Conservation (phyloP, 1,140 invertebrate genomes). For the Dysdera silvatica region DNA sequence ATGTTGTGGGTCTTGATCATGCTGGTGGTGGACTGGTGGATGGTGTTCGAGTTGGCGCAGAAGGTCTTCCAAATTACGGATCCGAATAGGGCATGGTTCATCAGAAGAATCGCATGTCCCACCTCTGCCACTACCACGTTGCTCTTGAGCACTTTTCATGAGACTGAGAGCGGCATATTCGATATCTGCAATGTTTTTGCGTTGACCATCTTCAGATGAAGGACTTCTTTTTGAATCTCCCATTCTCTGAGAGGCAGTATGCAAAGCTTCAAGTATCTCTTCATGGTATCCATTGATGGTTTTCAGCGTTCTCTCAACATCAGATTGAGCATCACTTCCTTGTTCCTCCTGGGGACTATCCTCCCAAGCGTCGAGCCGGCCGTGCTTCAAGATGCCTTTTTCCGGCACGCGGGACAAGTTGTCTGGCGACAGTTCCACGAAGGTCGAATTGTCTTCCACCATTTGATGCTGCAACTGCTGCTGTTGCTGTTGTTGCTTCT, state of each 20-base stretch:
- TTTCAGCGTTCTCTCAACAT: slow-evolving; percentile 73
- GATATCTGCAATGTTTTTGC: slow-evolving; percentile 12
- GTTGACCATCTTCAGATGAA: slow-evolving; percentile 19
- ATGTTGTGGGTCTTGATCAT: slow-evolving; percentile 49
- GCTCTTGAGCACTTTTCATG: too few species aligned
- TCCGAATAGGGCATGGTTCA: slow-evolving; percentile 51
- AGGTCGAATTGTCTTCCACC: slow-evolving; percentile 67
- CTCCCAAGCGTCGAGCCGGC: slow-evolving; percentile 49
- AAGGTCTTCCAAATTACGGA: slow-evolving; percentile 81
- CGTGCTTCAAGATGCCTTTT: slow-evolving; percentile 68
- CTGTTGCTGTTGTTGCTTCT: too few species aligned
- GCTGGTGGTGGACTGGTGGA: slow-evolving; percentile 42
- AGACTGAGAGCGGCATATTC: slow-evolving; percentile 13
- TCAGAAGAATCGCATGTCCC: slow-evolving; percentile 6
- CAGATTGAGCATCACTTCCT: slow-evolving; percentile 38
- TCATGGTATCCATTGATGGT: slow-evolving; percentile 89
- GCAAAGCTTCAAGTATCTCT: slow-evolving; percentile 76
- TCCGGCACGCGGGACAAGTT: slow-evolving; percentile 65
- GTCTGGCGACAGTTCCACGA: slow-evolving; percentile 68
- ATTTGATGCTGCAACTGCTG: too few species aligned
- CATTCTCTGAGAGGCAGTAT: slow-evolving; percentile 25
- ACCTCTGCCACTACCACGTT: slow-evolving; percentile 3
- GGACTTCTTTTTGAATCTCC: slow-evolving; percentile 16
- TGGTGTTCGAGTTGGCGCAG: slow-evolving; percentile 84
- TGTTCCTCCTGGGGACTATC: slow-evolving; percentile 35